Evolutionary conservation across 2,797 vertebrate species (phyloP), one percentile per base, ranked within the genome.

Genomic region (Rhinoraja longicauda): DNA sequence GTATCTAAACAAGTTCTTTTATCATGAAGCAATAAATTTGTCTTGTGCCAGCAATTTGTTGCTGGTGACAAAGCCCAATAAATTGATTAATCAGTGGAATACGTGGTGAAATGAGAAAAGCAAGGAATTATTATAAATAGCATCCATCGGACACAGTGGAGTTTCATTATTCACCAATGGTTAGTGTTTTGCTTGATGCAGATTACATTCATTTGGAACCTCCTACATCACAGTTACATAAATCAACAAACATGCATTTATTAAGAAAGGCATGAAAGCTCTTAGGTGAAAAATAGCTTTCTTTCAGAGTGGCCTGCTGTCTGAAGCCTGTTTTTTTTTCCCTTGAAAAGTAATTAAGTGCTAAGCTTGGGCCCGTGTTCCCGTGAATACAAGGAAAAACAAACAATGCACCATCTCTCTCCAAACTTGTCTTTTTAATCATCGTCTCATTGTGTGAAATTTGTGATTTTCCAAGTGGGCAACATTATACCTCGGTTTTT

Each of bases 101-200:
- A 92, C 45, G 79, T 75, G 93, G 93, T 13, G 97, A 97, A 93
- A 97, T 97, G 96, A 97, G 96, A 97, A 97, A 97, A 97, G 96
- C 96, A 96, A 97, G 97, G 97, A 98, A 98, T 98, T 98, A 98
- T 98, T 99, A 99, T 98, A 98, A 97, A 99, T 99, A 97, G 97
- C 97, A 97, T 97, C 96, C 97, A 97, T 97, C 97, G 96, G 96
- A 96, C 95, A 95, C 96, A 96, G 97, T 97, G 96, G 97, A 96
- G 97, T 97, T 97, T 98, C 98, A 99, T 99, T 98, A 99, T 97
- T 99, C 94, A 96, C 96, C 96, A 95, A 96, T 97, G 96, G 96
- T 97, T 96, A 96, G 96, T 95, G 95, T 96, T 96, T 96, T 96
- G 96, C 96, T 95, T 94, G 95, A 94, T 96, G 95, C 95, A 96